Evolutionary conservation across 1,140 invertebrate genomes (phyloP), one percentile per base, ranked within the genome.

Genomic region (Penaeus vannamei): DNA sequence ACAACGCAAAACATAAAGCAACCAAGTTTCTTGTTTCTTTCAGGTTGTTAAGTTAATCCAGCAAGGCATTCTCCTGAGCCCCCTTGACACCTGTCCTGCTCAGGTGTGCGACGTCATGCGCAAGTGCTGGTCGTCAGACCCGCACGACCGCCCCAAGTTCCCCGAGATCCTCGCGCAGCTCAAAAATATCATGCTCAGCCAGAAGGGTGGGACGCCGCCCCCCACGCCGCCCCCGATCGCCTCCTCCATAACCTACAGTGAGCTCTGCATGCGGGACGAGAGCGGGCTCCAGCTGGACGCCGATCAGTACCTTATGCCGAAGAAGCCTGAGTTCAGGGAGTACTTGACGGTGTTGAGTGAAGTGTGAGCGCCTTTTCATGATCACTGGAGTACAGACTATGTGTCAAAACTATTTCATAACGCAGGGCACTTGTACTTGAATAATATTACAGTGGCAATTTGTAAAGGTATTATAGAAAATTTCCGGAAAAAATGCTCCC

Each of bases 111-210:
- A 97, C 91, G 93, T 98, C 89, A 98, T 98, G 97, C 94, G 95
- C 8, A 95, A 95, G 2, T 98, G 97, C 91, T 98, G 97, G 97
- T 96, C 96, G 92, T 95, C 95, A 0, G 96, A 98, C 90, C 96
- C 97, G 0, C 94, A 95, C 69, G 96, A 98, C 91, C 94, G 97
- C 42, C 94, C 96, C 29, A 95, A 93, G 2, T 98, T 98, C 92
- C 92, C 94, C 5, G 95, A 96, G 82, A 96, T 98, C 61, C 66
- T 90, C 26, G n/a, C 23, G 46, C 36, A 60, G 17, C 32, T 26
- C 62, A 86, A 60, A 29, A 62, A 59, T 3, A 32, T 26, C 64
- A 53, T 53, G 46, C 14, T 46, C 20, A 10, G 5, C 12, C 62
- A 36, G 2, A 46, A 42, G 22, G 32, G 80, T 22, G 46, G 32